Conservation (phyloP, 2,888 invertebrate species). For the Lochmaea capreae region DNA sequence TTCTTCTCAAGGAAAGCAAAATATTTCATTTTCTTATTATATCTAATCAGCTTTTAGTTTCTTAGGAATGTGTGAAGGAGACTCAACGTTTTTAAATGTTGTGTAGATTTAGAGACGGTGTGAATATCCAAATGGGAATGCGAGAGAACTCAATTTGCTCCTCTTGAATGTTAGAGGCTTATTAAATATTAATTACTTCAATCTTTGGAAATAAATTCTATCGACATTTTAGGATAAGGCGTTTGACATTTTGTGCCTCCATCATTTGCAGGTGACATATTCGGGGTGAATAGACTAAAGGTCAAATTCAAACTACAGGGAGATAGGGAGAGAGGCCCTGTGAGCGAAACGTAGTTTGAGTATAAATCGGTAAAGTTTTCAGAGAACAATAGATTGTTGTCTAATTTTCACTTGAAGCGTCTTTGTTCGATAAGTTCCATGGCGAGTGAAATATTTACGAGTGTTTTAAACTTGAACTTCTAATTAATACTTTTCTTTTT, state of each 20-base stretch:
- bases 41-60: too few relatives aligned
- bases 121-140: too few relatives aligned
- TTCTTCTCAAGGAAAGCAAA: too few relatives aligned
- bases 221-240: background rate
- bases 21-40: too few relatives aligned
- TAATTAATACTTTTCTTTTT: background rate
- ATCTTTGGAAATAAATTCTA: background rate
- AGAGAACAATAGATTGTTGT: background rate
- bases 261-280: slow-evolving; percentile 13
- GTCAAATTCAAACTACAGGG: slow-evolving; percentile 2
- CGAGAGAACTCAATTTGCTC: too few relatives aligned
- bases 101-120: too few relatives aligned
- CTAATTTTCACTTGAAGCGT: background rate
- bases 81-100: too few relatives aligned
- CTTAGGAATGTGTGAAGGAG: too few relatives aligned
- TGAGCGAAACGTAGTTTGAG: slow-evolving; percentile 7
- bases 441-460: background rate
- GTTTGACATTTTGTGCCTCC: slow-evolving; percentile 4
- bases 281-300: slow-evolving; percentile 1
- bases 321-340: background rate
- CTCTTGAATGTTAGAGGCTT: too few relatives aligned
- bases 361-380: background rate
- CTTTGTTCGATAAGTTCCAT: background rate
- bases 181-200: too few relatives aligned
- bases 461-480: background rate